These are phyloP conservation scores for Triops longicaudatus DNA, from an alignment of 1,140 invertebrate species.

Conservation along the genomic window DNA sequence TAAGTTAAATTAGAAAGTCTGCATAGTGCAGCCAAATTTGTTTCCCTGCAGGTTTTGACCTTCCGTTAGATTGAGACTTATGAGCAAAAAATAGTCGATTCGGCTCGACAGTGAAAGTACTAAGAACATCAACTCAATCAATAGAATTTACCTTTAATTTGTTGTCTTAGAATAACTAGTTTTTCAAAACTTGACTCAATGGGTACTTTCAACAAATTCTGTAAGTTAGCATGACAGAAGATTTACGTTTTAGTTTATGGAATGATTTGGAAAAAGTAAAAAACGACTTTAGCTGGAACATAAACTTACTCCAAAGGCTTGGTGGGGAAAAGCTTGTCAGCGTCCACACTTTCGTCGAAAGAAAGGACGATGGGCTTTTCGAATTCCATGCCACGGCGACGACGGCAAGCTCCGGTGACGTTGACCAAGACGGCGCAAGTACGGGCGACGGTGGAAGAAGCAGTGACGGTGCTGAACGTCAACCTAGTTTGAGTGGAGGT, in stretches of 20 bases:
- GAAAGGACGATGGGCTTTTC: slow-evolving; percentile 24
- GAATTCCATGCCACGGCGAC: not conserved
- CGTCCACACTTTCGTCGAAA: slow-evolving; percentile 23
- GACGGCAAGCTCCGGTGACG: slow-evolving; percentile 23
- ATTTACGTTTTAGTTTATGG: too few relatives aligned
- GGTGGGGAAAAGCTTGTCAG: not conserved
- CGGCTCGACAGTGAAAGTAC: too few relatives aligned
- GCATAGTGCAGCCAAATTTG: not conserved
- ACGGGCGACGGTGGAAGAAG: not conserved
- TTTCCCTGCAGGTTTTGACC: not conserved
- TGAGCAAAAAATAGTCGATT: too few relatives aligned
- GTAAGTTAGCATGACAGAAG: too few relatives aligned
- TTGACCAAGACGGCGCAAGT: slow-evolving; percentile 26
- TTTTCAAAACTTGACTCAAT: too few relatives aligned
- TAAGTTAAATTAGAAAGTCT: not conserved
- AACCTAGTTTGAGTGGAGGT: not conserved
- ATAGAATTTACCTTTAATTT: too few relatives aligned
- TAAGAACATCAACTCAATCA: too few relatives aligned
- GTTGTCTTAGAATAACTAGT: too few relatives aligned
- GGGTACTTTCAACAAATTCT: too few relatives aligned
- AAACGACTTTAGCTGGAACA: not conserved
- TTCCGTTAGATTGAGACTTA: not conserved
- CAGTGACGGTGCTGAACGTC: not conserved
- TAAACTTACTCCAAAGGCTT: not conserved
- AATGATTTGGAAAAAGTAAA: not conserved